Conservation (phyloP, 2,888 invertebrate genomes). For the Athetis lepigone region DNA sequence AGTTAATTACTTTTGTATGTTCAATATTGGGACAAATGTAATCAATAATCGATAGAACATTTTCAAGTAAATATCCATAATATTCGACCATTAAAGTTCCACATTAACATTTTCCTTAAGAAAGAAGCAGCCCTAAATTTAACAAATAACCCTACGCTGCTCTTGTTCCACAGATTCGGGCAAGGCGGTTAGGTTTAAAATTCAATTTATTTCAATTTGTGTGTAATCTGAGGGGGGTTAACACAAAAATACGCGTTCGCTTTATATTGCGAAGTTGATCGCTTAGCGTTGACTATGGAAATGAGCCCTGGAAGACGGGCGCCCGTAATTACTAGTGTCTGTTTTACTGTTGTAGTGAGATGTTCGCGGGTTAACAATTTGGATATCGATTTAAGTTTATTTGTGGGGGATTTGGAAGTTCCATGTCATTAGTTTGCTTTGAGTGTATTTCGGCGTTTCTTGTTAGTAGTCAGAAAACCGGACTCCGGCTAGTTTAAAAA, state of each 20-base stretch:
- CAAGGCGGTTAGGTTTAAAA: slow-evolving; percentile 85
- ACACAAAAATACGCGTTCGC: slow-evolving; percentile 85
- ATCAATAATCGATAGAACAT: background rate
- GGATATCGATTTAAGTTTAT: slow-evolving; percentile 32
- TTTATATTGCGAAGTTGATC: slow-evolving; percentile 78
- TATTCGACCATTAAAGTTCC: background rate
- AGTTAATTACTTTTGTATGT: no score
- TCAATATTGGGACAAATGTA: no score
- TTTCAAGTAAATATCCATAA: no score
- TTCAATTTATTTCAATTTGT: slow-evolving; percentile 90
- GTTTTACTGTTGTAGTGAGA: slow-evolving; percentile 36
- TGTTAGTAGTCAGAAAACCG: no score
- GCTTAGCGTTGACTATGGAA: slow-evolving; percentile 77
- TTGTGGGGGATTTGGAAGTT: background rate
- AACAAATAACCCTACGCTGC: slow-evolving; percentile 83
- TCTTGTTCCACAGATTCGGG: slow-evolving; percentile 77
- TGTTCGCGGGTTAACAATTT: slow-evolving; percentile 26
- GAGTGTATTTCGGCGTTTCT: no score
- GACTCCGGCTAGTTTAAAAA: no score
- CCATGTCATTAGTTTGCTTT: background rate
- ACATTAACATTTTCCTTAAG: slow-evolving; percentile 10
- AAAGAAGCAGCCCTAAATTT: slow-evolving; percentile 73
- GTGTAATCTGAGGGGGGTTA: slow-evolving; percentile 86
- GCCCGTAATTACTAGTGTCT: slow-evolving; percentile 53
- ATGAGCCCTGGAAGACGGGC: slow-evolving; percentile 64